Base-by-base conservation (phyloP, 2,888 invertebrate genomes). In the Carabus problematicus region DNA sequence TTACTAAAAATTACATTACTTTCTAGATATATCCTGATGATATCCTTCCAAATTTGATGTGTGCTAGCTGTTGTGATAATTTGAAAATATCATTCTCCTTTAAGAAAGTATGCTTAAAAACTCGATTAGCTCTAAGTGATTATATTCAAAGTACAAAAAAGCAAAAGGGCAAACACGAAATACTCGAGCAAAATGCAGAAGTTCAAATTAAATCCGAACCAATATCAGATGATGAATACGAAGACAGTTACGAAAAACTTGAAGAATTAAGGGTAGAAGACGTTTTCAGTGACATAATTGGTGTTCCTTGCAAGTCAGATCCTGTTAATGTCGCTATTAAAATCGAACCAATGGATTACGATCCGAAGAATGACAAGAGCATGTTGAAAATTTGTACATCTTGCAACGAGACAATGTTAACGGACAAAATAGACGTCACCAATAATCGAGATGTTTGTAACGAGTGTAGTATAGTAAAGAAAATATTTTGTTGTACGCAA, bases 11-110 rank as follows among this genome's bases (percentile, higher is more conserved):
- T 6, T 29, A 29, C 29, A 18, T 45, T 47, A n/a, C 14, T 29
- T 29, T 45, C 11, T 14, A 61, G 47, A 29, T 45, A 18, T 11
- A 9, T 19, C 45, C 43, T 45, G 29, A 61, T 3, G 29, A 61
- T 47, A 47, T 61, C 9, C 47, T 61, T 0, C 61, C 61, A 45
- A 61, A 61, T 45, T 29, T 61, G 47, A 61, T 61, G 12, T 61
- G 61, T n/a, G 61, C 18, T 1, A 61, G 8, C 45, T 61, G 61
- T 61, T 61, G 47, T 19, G 47, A 61, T 6, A 61, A 61, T 29
- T 61, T 61, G 19, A 45, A 47, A 47, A 61, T 45, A 18, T 18
- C 61, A 45, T 61, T 45, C 14, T 45, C 61, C 39, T 61, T 61
- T 12, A 61, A 61, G 45, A 45, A 47, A 61, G 19, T 45, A 29